Base-by-base conservation (phyloP, 2,888 invertebrate genomes). In the Nephrotoma appendiculata region DNA sequence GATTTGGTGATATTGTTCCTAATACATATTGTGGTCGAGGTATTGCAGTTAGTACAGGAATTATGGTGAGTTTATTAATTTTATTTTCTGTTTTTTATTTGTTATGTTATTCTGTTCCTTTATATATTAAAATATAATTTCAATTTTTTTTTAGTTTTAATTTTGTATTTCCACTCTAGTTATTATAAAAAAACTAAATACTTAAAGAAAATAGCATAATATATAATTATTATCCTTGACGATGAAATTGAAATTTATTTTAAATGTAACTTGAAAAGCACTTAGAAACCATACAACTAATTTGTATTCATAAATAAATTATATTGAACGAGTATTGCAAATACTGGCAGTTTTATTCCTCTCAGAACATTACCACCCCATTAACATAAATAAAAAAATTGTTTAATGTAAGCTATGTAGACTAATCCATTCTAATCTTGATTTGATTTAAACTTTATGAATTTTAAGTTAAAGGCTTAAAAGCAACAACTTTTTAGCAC, bases 11-110 rank as follows among this genome's bases (percentile, higher is more conserved):
- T 94, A 98, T 99, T 92, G 99, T 99, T 92, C 99, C 99, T 92
- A 99, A 99, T 94, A 99, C 99, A 89, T 99, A 99, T 94, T 99
- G 99, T 94, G 99, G 99, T 91, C 95, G 99, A 92, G 98, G 98
- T 92, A 99, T 99, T 92, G 98, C 99, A 91, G 98, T 99, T 92
- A 97, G 97, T 93, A 99, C 99, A 90, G 99, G 99, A 92, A 98
- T 99, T 92, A 98, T 99, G 98, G 99, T 99, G 96, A 96, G 96
- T 94, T 90, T 44, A 85, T 85, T 31, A 71, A 71, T 71, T 31
- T 71, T 3, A 31, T 71, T 71, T 71, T 71, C 31, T 71, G 71
- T 71, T 71, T 71, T 71, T 19, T 71, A 19, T 57, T 57, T 57
- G 71, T 71, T 71, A 71, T 31, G 71, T 71, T 71, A 31, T 71